Percentiles rank a stretch among this genome's conserved stretches.
Evolutionary conservation across 2,113 vertebrate genomes (phyloP).

Genomic region (Bungarus multicinctus): DNA sequence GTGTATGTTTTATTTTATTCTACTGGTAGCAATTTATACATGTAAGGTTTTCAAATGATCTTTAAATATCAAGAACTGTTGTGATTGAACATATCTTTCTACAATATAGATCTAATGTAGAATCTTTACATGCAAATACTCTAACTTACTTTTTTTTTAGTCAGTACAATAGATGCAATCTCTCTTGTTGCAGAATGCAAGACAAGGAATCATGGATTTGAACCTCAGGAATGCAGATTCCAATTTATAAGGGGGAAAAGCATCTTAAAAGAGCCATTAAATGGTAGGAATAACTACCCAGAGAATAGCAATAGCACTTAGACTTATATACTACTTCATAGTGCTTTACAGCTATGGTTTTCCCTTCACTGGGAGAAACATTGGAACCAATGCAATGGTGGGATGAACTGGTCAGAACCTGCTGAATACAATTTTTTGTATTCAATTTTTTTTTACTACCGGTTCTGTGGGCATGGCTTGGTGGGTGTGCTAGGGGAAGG

Average conservation of each 20-base stretch:
- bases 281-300: background rate
- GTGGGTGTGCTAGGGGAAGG: too few relatives aligned
- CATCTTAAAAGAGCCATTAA: background rate
- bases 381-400: too few relatives aligned
- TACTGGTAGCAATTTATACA: background rate
- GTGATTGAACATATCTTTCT: background rate
- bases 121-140: background rate
- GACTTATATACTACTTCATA: too few relatives aligned
- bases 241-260: background rate
- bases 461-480: too few relatives aligned
- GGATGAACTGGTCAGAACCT: too few relatives aligned
- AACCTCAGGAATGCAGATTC: background rate
- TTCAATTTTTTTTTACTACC: too few relatives aligned
- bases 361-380: background rate
- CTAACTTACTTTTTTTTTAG: background rate
- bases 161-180: background rate
- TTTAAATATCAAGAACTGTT: background rate
- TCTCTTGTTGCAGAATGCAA: background rate
- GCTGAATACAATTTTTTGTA: too few relatives aligned
- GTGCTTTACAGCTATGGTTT: background rate
- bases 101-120: background rate
- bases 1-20: background rate
- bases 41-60: background rate
- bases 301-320: background rate
- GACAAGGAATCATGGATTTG: background rate